phyloP scores from a whole-genome alignment of 2,888 invertebrate species.

The Drosophila diplacantha region DNA sequence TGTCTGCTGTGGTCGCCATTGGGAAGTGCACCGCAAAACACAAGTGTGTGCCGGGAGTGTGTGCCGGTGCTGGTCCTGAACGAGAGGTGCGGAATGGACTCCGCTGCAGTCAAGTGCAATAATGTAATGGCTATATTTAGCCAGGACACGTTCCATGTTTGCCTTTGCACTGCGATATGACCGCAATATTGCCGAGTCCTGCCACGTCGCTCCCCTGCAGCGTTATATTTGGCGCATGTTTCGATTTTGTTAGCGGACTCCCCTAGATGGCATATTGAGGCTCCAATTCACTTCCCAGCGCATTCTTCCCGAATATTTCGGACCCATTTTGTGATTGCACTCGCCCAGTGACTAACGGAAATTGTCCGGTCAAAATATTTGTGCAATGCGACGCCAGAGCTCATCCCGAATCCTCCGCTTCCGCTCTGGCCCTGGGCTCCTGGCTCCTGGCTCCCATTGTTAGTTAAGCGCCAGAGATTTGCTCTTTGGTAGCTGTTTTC shows the following conservation, averaged over 20 bases:
- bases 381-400: slow-evolving; percentile 35
- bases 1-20: slow-evolving; percentile 45
- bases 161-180: slow-evolving; percentile 48
- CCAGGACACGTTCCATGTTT: slow-evolving; percentile 27
- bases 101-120: slow-evolving; percentile 65
- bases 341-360: slow-evolving; percentile 53
- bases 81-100: slow-evolving; percentile 45
- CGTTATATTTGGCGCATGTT: slow-evolving; percentile 43
- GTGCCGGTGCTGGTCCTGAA: not conserved
- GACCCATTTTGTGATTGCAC: slow-evolving; percentile 62
- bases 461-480: slow-evolving; percentile 62
- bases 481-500: slow-evolving; percentile 37
- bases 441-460: slow-evolving; percentile 22
- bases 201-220: slow-evolving; percentile 49
- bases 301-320: slow-evolving; percentile 58
- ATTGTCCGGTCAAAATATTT: slow-evolving; percentile 61
- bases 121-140: slow-evolving; percentile 62
- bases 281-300: slow-evolving; percentile 55
- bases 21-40: slow-evolving; percentile 44
- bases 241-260: slow-evolving; percentile 47
- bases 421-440: slow-evolving; percentile 1
- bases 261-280: slow-evolving; percentile 35
- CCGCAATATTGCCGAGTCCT: slow-evolving; percentile 62
- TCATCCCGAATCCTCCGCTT: slow-evolving; percentile 16
- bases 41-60: slow-evolving; percentile 13